Conservation (phyloP, 1,140 invertebrate genomes). For the Solenopsis invicta region DNA sequence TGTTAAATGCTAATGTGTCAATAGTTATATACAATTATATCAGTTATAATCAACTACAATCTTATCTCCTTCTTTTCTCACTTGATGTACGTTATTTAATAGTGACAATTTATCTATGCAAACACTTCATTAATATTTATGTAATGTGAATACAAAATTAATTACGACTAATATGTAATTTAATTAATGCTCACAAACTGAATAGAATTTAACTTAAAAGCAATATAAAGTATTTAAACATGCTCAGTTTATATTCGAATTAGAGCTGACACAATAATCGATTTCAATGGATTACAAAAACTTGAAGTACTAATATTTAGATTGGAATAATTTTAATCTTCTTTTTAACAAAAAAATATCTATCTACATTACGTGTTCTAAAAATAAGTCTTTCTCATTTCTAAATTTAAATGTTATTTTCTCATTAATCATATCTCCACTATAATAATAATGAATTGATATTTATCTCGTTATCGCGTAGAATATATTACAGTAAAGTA, state of each 20-base stretch:
- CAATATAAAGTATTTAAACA: no score
- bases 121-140: no score
- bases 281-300: not conserved
- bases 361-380: not conserved
- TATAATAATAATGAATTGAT: not conserved
- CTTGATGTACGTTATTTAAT: no score
- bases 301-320: not conserved
- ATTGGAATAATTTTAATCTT: not conserved
- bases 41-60: no score
- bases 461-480: not conserved
- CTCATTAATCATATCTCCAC: not conserved
- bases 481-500: conserved; percentile 43
- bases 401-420: not conserved
- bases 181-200: no score
- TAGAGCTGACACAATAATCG: not conserved
- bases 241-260: no score
- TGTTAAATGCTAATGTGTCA: no score
- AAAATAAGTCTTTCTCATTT: not conserved
- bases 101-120: no score
- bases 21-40: not conserved
- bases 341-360: not conserved
- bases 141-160: no score
- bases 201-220: no score
- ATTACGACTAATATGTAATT: no score
- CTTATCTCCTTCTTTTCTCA: no score